These are phyloP conservation scores for Megaleporinus macrocephalus DNA, from an alignment of 2,113 vertebrate genomes.

Conservation along the genomic window DNA sequence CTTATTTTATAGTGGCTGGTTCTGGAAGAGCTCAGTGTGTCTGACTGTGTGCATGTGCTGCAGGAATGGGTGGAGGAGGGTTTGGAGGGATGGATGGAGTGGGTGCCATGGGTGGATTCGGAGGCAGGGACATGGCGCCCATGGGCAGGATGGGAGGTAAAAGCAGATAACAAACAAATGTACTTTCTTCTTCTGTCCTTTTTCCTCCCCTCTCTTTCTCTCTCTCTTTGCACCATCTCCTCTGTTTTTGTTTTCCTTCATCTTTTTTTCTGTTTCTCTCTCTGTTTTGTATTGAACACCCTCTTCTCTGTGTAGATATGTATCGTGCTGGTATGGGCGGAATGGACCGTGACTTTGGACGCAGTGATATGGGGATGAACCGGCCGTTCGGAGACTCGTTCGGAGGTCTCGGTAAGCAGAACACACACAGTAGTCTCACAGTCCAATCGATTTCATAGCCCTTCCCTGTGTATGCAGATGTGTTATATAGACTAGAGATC, in stretches of 20 bases:
- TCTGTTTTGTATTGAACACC: too few relatives aligned
- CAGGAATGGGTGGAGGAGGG: constrained; percentile 81
- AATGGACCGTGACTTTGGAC: constrained; percentile 93
- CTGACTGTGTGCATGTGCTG: constrained; percentile 56
- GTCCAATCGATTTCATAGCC: too few relatives aligned
- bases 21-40: background rate
- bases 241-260: background rate
- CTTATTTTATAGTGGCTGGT: background rate
- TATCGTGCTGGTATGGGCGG: constrained; percentile 91
- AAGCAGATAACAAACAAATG: too few relatives aligned
- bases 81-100: constrained; percentile 91
- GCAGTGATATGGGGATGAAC: constrained; percentile 89
- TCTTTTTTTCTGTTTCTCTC: background rate
- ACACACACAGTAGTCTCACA: too few relatives aligned
- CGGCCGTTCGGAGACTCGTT: constrained; percentile 93
- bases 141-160: constrained; percentile 92
- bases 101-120: constrained; percentile 91
- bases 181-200: background rate
- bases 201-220: background rate
- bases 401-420: constrained; percentile 88
- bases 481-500: too few relatives aligned
- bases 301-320: constrained; percentile 62
- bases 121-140: constrained; percentile 78
- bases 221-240: background rate
- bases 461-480: too few relatives aligned